Percentiles rank a stretch among this genome's conserved stretches.
These are phyloP conservation scores for Cerastoderma edule DNA, from an alignment of 2,888 invertebrate genomes.

Conservation along the genomic window DNA sequence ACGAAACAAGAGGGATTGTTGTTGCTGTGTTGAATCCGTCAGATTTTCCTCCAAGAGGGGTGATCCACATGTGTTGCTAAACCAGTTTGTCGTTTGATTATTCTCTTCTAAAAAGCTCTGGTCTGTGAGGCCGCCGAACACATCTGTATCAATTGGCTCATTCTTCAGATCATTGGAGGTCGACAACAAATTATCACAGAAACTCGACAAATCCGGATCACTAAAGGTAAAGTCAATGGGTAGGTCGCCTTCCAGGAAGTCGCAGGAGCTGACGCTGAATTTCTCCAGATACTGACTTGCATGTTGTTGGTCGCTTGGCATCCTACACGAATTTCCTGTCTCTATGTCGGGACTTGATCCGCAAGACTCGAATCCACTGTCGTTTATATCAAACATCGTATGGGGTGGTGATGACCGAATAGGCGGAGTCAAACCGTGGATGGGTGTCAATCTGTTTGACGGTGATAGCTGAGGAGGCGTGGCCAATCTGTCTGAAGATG, in stretches of 20 bases:
- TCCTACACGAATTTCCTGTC: neutral
- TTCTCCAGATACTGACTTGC: neutral
- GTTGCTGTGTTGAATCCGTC: too few relatives aligned
- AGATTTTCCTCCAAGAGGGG: too few relatives aligned
- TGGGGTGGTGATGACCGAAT: constrained; percentile 28
- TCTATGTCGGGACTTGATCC: constrained; percentile 46
- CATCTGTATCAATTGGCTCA: too few relatives aligned
- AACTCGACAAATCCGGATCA: neutral
- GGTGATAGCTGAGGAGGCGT: neutral
- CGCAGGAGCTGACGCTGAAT: neutral
- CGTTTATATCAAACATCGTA: constrained; percentile 5
- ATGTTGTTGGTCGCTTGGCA: neutral
- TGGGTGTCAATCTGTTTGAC: neutral
- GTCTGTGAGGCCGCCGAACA: too few relatives aligned
- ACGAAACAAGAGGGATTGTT: too few relatives aligned
- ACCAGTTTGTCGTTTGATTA: too few relatives aligned
- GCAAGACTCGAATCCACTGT: constrained; percentile 61
- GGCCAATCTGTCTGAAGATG: neutral
- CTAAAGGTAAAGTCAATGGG: constrained; percentile 7
- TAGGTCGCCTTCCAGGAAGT: neutral
- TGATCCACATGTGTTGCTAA: too few relatives aligned
- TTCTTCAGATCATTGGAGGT: neutral
- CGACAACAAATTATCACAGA: constrained; percentile 7
- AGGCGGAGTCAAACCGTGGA: neutral
- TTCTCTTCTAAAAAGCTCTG: too few relatives aligned